phyloP scores from a whole-genome alignment of 2,113 vertebrate genomes.

The Tenrec ecaudatus region DNA sequence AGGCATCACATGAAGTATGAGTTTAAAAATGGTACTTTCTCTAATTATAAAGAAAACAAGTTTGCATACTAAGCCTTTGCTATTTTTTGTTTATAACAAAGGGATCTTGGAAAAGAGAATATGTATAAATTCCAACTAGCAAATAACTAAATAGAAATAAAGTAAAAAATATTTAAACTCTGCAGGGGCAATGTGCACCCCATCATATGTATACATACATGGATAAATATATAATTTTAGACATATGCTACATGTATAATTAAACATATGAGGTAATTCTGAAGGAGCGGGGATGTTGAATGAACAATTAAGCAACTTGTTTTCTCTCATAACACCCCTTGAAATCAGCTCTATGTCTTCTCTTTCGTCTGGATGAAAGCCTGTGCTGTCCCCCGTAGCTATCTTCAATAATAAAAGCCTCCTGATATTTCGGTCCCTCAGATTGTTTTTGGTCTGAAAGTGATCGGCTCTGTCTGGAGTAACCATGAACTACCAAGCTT shows the following conservation, averaged over 20 bases:
- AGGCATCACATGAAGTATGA: background rate
- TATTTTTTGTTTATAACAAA: background rate
- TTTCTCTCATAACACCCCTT: background rate
- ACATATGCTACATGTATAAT: background rate
- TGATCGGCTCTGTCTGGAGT: background rate
- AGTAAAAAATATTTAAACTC: background rate
- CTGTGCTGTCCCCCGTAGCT: background rate
- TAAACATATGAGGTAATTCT: background rate
- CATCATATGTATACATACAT: background rate
- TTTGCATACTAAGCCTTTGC: background rate
- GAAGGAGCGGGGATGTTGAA: background rate
- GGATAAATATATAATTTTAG: background rate
- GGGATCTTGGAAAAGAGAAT: background rate
- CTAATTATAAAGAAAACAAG: slow-evolving; percentile 14
- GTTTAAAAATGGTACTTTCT: slow-evolving; percentile 5
- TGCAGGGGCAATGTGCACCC: background rate
- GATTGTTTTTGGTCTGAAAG: slow-evolving; percentile 22
- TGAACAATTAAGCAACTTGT: background rate
- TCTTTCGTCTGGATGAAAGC: background rate
- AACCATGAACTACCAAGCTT: background rate
- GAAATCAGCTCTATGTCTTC: background rate
- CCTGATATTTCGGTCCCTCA: background rate
- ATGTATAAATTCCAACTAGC: background rate
- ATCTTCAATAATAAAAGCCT: slow-evolving; percentile 42
- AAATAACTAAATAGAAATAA: background rate